Base-by-base conservation (phyloP, 2,888 invertebrate species). In the Aelia acuminata region DNA sequence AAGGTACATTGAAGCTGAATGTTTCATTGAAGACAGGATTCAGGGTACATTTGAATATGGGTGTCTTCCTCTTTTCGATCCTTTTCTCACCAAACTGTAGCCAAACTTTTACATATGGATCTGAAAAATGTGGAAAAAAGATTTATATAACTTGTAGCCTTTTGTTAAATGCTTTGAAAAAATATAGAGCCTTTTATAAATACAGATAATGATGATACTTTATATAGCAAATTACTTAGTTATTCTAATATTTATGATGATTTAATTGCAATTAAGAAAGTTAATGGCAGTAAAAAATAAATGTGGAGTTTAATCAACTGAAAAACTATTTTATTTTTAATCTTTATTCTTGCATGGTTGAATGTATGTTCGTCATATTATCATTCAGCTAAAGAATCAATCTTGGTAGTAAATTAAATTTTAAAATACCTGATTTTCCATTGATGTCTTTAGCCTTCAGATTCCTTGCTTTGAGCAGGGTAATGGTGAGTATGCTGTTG, bases 31-130 rank as follows among this genome's bases (percentile, higher is more conserved):
- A 98, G 89, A 98, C 96, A 0, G 98, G 98, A 93, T 98, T 98
- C 91, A 98, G 94, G 87, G 97, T 98, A 93, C 97, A 97, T 92
- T 97, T 97, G 93, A 97, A 97, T 92, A 98, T 96, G 90, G 97
- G 97, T 88, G 98, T 98, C 94, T 98, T 98, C 93, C 97, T 96
- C 92, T 98, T 98, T 93, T 98, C 98, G 91, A 98, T 96, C 91
- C 97, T 95, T 91, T 98, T 98, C 92, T 98, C 98, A 57, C 98
- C 98, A 92, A 98, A 98, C 91, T 98, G 97, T 84, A 98, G 95
- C 98, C 98, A 98, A 22, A 98, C 97, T 93, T 98, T 98, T n/a
- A 98, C 98, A 93, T 98, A 98, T 0, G 98, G 98, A 95, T 98
- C 98, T 98, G 94, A 84, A 94, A 94, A 90, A 90, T 86, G n/a